Evolutionary conservation across 1,140 invertebrate genomes (phyloP), one percentile per base, ranked within the genome.

Genomic region (Drosophila micromelanica): DNA sequence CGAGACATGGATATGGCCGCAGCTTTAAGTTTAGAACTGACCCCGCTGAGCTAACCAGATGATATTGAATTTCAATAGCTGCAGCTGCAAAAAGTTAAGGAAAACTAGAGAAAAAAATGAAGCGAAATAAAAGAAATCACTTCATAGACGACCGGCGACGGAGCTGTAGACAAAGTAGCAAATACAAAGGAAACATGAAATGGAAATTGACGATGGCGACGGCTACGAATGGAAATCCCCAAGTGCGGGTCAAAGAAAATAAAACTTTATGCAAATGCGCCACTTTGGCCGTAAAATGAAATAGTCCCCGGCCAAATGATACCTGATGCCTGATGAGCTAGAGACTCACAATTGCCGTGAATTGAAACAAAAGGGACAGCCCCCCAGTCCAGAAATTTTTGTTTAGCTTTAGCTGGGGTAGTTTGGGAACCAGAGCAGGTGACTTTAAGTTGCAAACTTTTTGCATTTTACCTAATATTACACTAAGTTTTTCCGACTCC

Each of bases 171-270:
- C 71, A 74, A 77, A 77, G 72, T 70, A 77, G 42, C 57, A 73
- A 55, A 76, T 65, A 59, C 69, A 69, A 68, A 64, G 62, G 55
- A 65, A 52, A 69, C 49, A 69, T 40, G 48, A 70, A 73, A 74
- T 74, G 72, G 57, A 74, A 74, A 70, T 74, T 70, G 68, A 61
- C 57, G 30, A 5, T 17, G 35, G 35, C 32, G 30, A 56, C 38
- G 23, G 23, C 54, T 38, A 56, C 54, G 52, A 73, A 63, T 73
- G 63, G 57, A 73, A 77, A 74, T 73, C 74, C 82, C 82, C 82
- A 86, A 86, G 82, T 86, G 82, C 82, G 82, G 82, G 82, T 86
- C 82, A 86, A 86, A 87, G 82, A 86, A 86, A 87, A 86, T 86
- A 86, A 86, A 86, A 86, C 82, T 86, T 86, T 86, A 86, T 86